phyloP scores from a whole-genome alignment of 2,888 invertebrate genomes.

The Apoda limacodes region DNA sequence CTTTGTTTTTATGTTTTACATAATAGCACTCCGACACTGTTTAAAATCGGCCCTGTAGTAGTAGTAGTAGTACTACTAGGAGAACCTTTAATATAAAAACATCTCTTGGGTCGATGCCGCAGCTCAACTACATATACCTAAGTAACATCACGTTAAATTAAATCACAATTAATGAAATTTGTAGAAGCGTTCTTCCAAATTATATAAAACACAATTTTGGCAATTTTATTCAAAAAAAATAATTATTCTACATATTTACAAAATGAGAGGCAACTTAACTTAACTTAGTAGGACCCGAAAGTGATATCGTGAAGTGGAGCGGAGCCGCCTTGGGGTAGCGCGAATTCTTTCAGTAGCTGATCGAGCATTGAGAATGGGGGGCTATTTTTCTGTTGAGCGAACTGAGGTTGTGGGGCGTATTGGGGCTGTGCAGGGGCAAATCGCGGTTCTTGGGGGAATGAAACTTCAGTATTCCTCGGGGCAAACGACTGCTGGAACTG shows the following conservation, averaged over 20 bases:
- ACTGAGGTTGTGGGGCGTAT: constrained; percentile 23
- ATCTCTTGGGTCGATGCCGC: too few species aligned
- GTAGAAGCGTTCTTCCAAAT: too few species aligned
- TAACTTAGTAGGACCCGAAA: constrained; percentile 80
- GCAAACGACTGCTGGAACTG: constrained; percentile 27
- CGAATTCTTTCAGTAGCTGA: constrained; percentile 84
- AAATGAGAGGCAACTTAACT: constrained; percentile 25
- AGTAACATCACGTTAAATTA: too few species aligned
- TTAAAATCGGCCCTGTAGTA: too few species aligned
- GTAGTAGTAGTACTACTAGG: too few species aligned
- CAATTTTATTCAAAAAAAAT: constrained; percentile 1
- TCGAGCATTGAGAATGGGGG: constrained; percentile 73
- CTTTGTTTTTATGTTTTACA: too few species aligned
- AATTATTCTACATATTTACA: constrained; percentile 59
- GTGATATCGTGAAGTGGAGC: constrained; percentile 84
- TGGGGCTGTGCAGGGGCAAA: constrained; percentile 21
- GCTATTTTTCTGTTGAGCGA: constrained; percentile 28
- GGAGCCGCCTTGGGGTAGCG: constrained; percentile 76
- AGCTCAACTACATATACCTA: too few species aligned
- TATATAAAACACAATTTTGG: too few species aligned
- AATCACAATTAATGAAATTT: too few species aligned
- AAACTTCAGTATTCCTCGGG: constrained; percentile 23
- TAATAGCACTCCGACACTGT: too few species aligned
- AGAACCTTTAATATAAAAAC: too few species aligned
- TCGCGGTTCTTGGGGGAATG: neutral